Base-by-base conservation (phyloP, 2,888 invertebrate species). In the Pterostichus madidus region DNA sequence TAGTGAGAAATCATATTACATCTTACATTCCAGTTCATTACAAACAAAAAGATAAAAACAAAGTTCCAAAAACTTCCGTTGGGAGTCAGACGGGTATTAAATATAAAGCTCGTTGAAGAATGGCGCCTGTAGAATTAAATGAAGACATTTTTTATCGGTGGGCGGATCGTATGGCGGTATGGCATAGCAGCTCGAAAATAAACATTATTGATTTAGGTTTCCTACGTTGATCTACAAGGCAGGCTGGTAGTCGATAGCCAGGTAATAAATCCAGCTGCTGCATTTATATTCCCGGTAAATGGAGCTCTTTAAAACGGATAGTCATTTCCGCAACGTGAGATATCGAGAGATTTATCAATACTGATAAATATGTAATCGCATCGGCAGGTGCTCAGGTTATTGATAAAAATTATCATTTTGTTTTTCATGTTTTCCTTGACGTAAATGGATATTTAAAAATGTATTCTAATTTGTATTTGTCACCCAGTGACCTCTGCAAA, bases 121-220 rank as follows among this genome's bases (percentile, higher is more conserved):
- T 17, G 68, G 68, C 68, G 68, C 68, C 68, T 39, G 15, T 44
- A 44, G 44, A 71, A 71, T 64, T 64, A 64, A 71, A 71, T 71
- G 68, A 71, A 64, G 35, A 64, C 64, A 64, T 64, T 64, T 64
- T 49, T 64, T 64, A 59, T 32, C 64, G 32, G 64, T 64, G 64
- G 64, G 64, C 64, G 64, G 31, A 31, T 64, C 32, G 31, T 64
- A 59, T 24, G 24, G 24, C 24, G 24, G 24, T 24, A 24, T 24
- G 24, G 24, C 24, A 24, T 24, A 13, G 49, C 49, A 49, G 49
- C 49, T 49, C 49, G 10, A 49, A 49, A 49, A 49, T 64, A 64
- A 64, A 64, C 64, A 64, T 32, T 64, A 64, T 64, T 64, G 64
- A 64, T 64, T 64, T 64, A 64, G 35, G 64, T 64, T 64, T 64